A percentile compares a stretch with the other conserved stretches of the same genome.
Conservation (phyloP, 1,140 invertebrate species). For the Drosophila asahinai region DNA sequence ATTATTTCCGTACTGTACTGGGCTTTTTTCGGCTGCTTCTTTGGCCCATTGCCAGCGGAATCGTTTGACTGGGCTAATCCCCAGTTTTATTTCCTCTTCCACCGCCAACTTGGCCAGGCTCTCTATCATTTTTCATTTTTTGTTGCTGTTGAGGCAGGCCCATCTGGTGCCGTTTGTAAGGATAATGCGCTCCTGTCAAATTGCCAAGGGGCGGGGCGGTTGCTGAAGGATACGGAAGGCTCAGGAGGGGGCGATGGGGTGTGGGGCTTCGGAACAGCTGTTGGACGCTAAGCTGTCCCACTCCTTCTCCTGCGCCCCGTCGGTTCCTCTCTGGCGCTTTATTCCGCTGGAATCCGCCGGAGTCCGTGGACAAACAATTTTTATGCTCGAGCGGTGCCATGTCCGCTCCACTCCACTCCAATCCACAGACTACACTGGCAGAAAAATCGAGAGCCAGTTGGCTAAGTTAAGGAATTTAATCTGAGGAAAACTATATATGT, state of each 20-base stretch:
- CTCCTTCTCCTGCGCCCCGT: conserved; percentile 45
- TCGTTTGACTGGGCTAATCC: conserved; percentile 46
- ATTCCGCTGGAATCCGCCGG: conserved; percentile 13
- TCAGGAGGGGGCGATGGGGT: neutral
- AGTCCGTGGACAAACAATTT: conserved; percentile 51
- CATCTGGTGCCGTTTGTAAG: conserved; percentile 70
- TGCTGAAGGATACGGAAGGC: neutral
- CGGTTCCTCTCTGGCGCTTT: conserved; percentile 22
- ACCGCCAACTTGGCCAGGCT: conserved; percentile 7
- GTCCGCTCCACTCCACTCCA: conserved; percentile 6
- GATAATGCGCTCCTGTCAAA: conserved; percentile 78
- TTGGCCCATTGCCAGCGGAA: conserved; percentile 42
- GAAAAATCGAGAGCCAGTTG: neutral
- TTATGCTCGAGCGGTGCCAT: conserved; percentile 51
- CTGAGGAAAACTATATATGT: too few relatives aligned
- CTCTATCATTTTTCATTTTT: conserved; percentile 47
- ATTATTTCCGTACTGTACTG: conserved; percentile 22
- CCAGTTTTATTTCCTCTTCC: conserved; percentile 12
- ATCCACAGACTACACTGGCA: neutral
- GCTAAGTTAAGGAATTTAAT: too few relatives aligned
- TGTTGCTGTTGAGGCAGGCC: conserved; percentile 20
- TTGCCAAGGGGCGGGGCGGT: conserved; percentile 54
- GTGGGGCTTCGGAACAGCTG: conserved; percentile 52
- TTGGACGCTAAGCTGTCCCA: conserved; percentile 55
- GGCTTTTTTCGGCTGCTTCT: neutral